phyloP scores from a whole-genome alignment of 2,888 invertebrate genomes.

The Synergus laeviventris region DNA sequence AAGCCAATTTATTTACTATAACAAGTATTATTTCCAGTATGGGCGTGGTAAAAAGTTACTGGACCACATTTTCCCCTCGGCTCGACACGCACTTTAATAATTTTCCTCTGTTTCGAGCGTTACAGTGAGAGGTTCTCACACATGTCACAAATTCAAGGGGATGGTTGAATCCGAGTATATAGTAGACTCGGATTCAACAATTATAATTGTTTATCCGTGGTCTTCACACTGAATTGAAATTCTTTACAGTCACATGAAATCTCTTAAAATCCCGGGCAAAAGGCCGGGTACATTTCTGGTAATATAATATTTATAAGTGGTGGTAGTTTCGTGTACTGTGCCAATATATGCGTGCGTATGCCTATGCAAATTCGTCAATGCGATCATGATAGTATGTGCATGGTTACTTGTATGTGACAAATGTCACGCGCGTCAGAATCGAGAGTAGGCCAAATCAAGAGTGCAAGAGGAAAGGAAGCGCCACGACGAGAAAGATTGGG shows the following conservation, averaged over 20 bases:
- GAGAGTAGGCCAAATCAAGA: slow-evolving; percentile 25
- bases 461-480: slow-evolving; percentile 17
- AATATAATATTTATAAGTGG: background rate
- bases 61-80: slow-evolving; percentile 28
- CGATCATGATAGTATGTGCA: slow-evolving; percentile 8
- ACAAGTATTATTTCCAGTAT: background rate
- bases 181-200: no score
- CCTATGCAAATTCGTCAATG: background rate
- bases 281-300: no score
- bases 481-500: slow-evolving; percentile 12
- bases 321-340: background rate
- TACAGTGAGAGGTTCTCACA: slow-evolving; percentile 28
- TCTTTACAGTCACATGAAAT: no score
- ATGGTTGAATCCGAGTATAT: slow-evolving; percentile 25
- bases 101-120: slow-evolving; percentile 26
- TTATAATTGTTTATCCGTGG: background rate
- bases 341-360: background rate
- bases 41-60: slow-evolving; percentile 8
- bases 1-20: background rate
- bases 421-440: slow-evolving; percentile 29
- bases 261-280: no score
- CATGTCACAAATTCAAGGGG: slow-evolving; percentile 22
- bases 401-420: slow-evolving; percentile 19
- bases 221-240: background rate
- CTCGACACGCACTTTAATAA: slow-evolving; percentile 33